Conservation (phyloP, 2,797 vertebrate genomes). For the Pogoniulus pusillus region DNA sequence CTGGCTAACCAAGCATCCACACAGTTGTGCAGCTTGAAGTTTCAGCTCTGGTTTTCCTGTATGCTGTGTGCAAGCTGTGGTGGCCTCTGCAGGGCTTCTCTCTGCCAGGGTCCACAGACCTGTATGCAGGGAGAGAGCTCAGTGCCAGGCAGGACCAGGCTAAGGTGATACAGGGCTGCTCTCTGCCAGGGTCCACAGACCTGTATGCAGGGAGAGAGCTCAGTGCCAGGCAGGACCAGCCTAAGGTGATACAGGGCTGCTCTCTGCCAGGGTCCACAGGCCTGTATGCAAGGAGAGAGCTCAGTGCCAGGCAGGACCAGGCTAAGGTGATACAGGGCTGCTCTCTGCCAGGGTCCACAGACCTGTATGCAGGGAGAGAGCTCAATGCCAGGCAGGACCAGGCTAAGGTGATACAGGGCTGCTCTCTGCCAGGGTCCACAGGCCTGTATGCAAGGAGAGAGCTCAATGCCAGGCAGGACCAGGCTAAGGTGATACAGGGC, state of each 20-base stretch:
- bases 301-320: no score
- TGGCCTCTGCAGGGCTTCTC: background rate
- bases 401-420: background rate
- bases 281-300: no score
- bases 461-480: no score
- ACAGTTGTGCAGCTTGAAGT: background rate
- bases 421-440: no score
- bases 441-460: no score
- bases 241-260: background rate
- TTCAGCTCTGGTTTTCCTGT: background rate
- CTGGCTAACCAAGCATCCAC: accelerated
- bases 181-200: background rate
- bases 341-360: background rate
- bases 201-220: background rate
- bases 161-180: no score
- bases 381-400: background rate
- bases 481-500: no score
- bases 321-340: no score
- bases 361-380: background rate
- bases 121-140: no score
- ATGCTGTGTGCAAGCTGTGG: background rate
- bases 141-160: no score
- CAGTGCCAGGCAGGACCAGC: background rate
- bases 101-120: no score
- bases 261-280: no score